Conservation (phyloP, 2,888 invertebrate species). For the Caprella mutica region DNA sequence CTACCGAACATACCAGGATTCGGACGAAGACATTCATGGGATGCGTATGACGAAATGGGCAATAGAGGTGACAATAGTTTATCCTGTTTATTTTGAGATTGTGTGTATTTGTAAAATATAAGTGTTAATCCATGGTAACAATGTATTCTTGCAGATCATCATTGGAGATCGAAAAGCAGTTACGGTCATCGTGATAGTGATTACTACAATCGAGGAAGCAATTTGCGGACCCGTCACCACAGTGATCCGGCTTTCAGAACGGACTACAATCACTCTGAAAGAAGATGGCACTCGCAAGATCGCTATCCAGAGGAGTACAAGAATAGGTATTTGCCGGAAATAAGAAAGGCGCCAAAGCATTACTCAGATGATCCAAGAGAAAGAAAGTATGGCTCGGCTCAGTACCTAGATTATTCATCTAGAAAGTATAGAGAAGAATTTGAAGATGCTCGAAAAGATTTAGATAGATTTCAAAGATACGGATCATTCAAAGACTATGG, state of each 20-base stretch:
- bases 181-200: neutral
- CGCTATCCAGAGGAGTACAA: conserved; percentile 5
- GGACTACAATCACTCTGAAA: neutral
- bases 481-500: conserved; percentile 11
- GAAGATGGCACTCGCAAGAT: conserved; percentile 2
- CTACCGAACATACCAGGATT: neutral
- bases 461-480: conserved; percentile 3
- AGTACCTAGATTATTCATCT: conserved; percentile 6
- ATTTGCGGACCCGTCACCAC: neutral
- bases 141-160: conserved; percentile 10
- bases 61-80: too few relatives aligned
- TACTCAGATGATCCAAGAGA: conserved; percentile 1
- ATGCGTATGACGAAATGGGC: conserved; percentile 1
- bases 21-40: conserved; percentile 1
- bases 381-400: conserved; percentile 1
- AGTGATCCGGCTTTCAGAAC: conserved; percentile 7
- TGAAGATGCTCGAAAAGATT: conserved; percentile 4
- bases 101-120: too few relatives aligned
- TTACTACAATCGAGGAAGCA: neutral
- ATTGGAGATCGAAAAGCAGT: neutral
- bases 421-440: conserved; percentile 5
- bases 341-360: neutral
- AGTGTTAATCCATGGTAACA: too few relatives aligned
- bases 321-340: neutral
- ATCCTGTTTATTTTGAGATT: too few relatives aligned